Percentiles rank a stretch among this genome's conserved stretches.
phyloP scores from a whole-genome alignment of 92 coral and sea anemone genomes.

The Bergia puertoricense region DNA sequence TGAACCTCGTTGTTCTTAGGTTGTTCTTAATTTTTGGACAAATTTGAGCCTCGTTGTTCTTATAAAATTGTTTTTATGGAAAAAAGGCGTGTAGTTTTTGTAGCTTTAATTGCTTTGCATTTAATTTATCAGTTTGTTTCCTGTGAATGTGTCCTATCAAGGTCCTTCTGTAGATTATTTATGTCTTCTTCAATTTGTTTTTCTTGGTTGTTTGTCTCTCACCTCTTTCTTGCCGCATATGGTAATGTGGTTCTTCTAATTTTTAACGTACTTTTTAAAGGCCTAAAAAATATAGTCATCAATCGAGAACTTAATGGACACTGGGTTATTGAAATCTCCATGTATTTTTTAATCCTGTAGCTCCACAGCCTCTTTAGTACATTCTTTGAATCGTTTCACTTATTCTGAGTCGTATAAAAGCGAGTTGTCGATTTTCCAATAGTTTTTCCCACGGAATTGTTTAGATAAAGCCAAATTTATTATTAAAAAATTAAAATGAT shows the following conservation, averaged over 20 bases:
- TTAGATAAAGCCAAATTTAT: conserved; percentile 24
- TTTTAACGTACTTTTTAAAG: conserved; percentile 7
- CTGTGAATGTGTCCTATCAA: not conserved
- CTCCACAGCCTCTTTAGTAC: not conserved
- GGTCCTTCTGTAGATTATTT: not conserved
- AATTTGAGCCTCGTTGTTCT: not conserved
- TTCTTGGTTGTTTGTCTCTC: not conserved
- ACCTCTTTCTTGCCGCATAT: not conserved
- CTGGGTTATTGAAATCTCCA: not conserved
- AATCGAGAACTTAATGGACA: conserved; percentile 1
- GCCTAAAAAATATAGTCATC: conserved; percentile 36
- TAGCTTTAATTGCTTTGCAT: conserved; percentile 23
- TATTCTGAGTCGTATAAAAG: conserved; percentile 7
- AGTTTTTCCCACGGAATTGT: conserved; percentile 23
- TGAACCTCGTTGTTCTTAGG: not conserved
- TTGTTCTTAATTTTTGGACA: not conserved
- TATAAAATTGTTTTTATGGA: conserved; percentile 6
- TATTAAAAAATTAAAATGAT: conserved; percentile 23
- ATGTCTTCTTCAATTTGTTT: not conserved
- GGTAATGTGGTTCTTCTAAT: conserved; percentile 21
- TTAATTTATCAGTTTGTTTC: not conserved
- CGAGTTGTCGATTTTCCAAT: conserved; percentile 46
- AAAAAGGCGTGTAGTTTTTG: not conserved
- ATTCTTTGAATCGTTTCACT: conserved; percentile 33
- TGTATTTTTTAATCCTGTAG: not conserved